Base-by-base conservation (phyloP, 2,797 vertebrate species). In the Girardinus metallicus region DNA sequence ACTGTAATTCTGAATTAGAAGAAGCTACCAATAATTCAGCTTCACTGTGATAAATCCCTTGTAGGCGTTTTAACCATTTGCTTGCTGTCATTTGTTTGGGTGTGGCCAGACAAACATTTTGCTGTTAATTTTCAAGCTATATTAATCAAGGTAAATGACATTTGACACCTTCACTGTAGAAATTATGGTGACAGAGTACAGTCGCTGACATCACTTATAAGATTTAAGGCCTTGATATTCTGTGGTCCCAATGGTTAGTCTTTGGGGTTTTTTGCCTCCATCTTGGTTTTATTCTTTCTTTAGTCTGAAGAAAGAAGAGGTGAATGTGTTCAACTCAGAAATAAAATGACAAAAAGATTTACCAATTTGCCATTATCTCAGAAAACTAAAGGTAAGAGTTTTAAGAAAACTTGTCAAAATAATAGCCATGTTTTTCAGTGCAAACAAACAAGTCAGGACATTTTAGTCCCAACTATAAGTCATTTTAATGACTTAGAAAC, bases 101-200 rank as follows among this genome's bases (percentile, higher is more conserved):
- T 78, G 71, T 70, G 78, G 51, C 31, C 60, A 29, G 36, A 26
- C 57, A n/a, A 31, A 1, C 21, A 76, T 57, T 26, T 71, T 44
- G 29, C 55, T 74, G 49, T 76, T 73, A 18, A 78, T 86, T 51
- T 76, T 84, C 5, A 87, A 77, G 15, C 15, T 0, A 29, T 1
- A 68, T 7, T 76, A 83, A 80, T 84, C 41, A 73, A 18, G 12
- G 3, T 3, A 57, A 41, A 53, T 3, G 0, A 18, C 2, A 29
- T 29, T 47, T 12, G 1, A 46, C 1, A 15, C 3, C 1, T 34
- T 18, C 5, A 26, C 18, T 43, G 29, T 46, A 31, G 12, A 46
- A 43, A n/a, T 9, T 13, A 57, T 47, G 29, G 8, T 51, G 49
- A 23, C 2, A 23, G 21, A 18, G n/a, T 11, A 21, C 31, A 34